Evolutionary conservation across 2,113 vertebrate genomes (phyloP), one percentile per base, ranked within the genome.

Genomic region (Ranitomeya imitator): DNA sequence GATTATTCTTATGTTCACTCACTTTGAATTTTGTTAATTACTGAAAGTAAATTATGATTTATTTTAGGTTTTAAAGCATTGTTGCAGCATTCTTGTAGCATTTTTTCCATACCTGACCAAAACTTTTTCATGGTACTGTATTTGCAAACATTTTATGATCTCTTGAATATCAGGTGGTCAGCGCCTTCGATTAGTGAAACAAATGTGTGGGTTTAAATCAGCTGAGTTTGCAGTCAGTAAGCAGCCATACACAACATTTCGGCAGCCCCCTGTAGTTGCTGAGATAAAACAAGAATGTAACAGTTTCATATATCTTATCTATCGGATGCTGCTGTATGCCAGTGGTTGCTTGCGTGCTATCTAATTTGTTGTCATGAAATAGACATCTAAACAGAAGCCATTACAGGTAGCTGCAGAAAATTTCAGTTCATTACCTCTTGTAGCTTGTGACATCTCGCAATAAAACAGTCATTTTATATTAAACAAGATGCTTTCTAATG

Each of bases 381-480:
- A 74, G 71, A 74, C 31, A 74, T 74, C 71, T 45, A 74, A 74
- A 74, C 71, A 74, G 71, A 74, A 51, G 14, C 71, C 31, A 74
- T 45, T 45, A 51, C 3, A 8, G 31, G 71, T 7, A 74, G 71
- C 71, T 74, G 37, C 31, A 45, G 37, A 51, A 45, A 45, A 74
- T 74, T 74, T 74, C 71, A 74, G 14, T 74, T 51, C 16, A 18
- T 74, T 74, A 74, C 19, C 5, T 73, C 31, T 74, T 74, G 14
- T 74, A 74, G 31, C 6, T 45, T 74, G 31, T 74, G 71, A 74
- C 31, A 74, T 74, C 71, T 45, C 10, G n/a, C 65, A 19, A 45
- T 31, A 14, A 71, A 15, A 69, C 26, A 73, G 69, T 73, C 69
- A 73, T 74, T 74, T 51, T 51, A 16, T 74, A 74, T 74, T 74